Evolutionary conservation across 2,113 vertebrate species (phyloP).

Genomic region (Ariopsis seemanni): DNA sequence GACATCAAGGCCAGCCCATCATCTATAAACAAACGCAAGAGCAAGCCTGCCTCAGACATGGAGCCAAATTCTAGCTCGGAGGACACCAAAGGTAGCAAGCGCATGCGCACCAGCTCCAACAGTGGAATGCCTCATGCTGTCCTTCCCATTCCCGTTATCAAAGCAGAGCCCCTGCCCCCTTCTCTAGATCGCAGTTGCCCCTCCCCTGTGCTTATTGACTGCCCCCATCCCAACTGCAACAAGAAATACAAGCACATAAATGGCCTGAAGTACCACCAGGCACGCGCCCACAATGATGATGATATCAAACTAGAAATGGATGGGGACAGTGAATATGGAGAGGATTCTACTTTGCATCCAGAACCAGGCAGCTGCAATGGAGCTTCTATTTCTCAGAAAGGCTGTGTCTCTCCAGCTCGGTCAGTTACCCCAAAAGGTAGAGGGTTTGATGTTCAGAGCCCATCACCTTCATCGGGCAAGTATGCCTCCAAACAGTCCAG

Average conservation of each 20-base stretch:
- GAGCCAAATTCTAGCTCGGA: conserved; percentile 97
- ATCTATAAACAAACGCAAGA: conserved; percentile 89
- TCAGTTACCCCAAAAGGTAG: conserved; percentile 93
- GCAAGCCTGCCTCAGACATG: conserved; percentile 93
- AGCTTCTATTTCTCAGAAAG: conserved; percentile 84
- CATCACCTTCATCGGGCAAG: conserved; percentile 87
- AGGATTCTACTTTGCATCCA: conserved; percentile 85
- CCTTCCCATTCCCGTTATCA: conserved; percentile 74
- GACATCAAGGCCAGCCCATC: conserved; percentile 96
- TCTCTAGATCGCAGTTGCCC: conserved; percentile 87
- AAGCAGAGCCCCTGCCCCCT: conserved; percentile 80
- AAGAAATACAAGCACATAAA: conserved; percentile 99
- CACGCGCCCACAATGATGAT: conserved; percentile 93
- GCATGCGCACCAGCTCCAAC: conserved; percentile 93
- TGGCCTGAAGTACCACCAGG: conserved; percentile 97
- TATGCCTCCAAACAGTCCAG: conserved; percentile 83
- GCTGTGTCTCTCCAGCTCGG: conserved; percentile 88
- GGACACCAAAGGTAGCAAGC: conserved; percentile 97
- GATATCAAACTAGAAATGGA: conserved; percentile 93
- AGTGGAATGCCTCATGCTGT: conserved; percentile 65
- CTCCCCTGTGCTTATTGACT: conserved; percentile 96
- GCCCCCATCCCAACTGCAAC: conserved; percentile 98
- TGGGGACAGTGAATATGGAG: conserved; percentile 91
- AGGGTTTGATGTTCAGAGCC: conserved; percentile 89
- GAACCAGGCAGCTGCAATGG: conserved; percentile 91